These are phyloP conservation scores for Sciaenops ocellatus DNA, from an alignment of 2,797 vertebrate genomes.

Conservation along the genomic window DNA sequence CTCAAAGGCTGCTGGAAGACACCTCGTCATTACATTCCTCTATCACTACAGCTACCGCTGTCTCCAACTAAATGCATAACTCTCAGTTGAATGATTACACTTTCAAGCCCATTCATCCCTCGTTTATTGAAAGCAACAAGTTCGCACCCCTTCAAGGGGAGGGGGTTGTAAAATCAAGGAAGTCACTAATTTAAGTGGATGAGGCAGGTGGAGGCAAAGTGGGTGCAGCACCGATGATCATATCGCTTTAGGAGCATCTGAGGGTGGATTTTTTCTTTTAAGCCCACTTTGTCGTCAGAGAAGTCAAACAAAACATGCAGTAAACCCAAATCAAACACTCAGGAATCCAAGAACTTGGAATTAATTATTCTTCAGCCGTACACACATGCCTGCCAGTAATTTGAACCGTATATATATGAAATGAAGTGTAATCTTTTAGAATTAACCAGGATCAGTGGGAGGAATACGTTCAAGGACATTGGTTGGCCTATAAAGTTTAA, in stretches of 20 bases:
- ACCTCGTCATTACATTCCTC: constrained; percentile 47
- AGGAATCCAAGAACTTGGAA: constrained; percentile 25
- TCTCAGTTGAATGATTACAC: constrained; percentile 45
- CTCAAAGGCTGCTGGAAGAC: constrained; percentile 44
- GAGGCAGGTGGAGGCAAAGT: constrained; percentile 43
- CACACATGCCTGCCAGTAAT: constrained; percentile 16
- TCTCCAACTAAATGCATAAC: constrained; percentile 54
- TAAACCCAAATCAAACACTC: constrained; percentile 49
- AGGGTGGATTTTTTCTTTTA: constrained; percentile 35
- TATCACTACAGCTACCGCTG: constrained; percentile 24
- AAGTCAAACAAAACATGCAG: constrained; percentile 33
- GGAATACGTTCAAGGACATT: neutral
- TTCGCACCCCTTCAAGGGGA: constrained; percentile 32
- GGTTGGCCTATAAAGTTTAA: neutral
- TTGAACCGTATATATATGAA: neutral
- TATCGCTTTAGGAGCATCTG: constrained; percentile 8
- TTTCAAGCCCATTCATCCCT: constrained; percentile 54
- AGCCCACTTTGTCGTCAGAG: constrained; percentile 27
- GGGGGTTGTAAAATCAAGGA: constrained; percentile 51
- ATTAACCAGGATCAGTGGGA: constrained; percentile 25
- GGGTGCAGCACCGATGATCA: constrained; percentile 4
- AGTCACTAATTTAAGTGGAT: constrained; percentile 58
- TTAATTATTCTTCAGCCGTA: constrained; percentile 34
- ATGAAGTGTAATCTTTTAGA: constrained; percentile 25
- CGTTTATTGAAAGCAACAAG: constrained; percentile 61